Evolutionary conservation across 2,113 vertebrate species (phyloP), one percentile per base, ranked within the genome.

Genomic region (Manacus vitellinus): DNA sequence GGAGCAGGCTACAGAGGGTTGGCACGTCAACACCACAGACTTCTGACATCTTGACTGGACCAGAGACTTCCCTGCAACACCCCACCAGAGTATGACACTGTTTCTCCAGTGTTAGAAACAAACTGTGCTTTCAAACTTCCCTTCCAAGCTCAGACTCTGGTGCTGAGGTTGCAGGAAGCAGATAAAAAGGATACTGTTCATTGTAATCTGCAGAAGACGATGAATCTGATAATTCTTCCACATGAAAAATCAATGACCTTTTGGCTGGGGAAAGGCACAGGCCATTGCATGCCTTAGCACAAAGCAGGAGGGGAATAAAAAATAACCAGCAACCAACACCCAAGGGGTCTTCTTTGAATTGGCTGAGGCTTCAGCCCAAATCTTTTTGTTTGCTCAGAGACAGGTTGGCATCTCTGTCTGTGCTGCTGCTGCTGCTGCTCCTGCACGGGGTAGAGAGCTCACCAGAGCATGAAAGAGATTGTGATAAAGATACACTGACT

Each of bases 401-500:
- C 89, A 94, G 85, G 85, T 47, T 96, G 96, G 95, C 95, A 96
- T 85, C 89, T 93, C 79, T 79, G 46, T 67, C 81, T 94, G 85
- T 73, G 90, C 82, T 95, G 89, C 84, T 92, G 88, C 47, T 46
- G 47, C 83, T 86, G 77, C 81, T 81, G 75, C 56, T 91, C 67
- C 76, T 85, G 66, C 85, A 89, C 3, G 0, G 89, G 51, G 59
- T 82, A 95, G 71, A 70, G 91, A 95, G 85, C 94, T 94, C 91
- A 95, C 62, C 24, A 4, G 95, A 96, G 94, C 96, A 96, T 96
- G 96, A 97, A 97, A 95, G 89, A 96, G 85, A 93, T 58, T 58
- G 91, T 95, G 95, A 97, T 96, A 94, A 95, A 97, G 96, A 97
- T 85, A 66, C 94, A 96, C 76, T 85, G 91, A 33, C 89, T 96